Evolutionary conservation across 2,113 vertebrate species (phyloP).

Genomic region (Corydoras maculifer): DNA sequence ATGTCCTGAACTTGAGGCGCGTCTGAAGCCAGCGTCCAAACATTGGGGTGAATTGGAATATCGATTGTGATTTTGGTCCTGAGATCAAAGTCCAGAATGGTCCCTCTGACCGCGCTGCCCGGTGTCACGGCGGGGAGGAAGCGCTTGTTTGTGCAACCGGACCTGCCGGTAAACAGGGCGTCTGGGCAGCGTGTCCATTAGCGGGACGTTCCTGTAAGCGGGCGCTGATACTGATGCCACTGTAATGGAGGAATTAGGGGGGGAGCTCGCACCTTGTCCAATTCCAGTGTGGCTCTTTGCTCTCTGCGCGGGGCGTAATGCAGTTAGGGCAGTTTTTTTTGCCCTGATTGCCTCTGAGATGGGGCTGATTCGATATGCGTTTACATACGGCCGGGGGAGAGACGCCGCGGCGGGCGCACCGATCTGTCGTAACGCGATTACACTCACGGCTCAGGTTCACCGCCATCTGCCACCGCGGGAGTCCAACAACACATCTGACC

Average conservation of each 20-base stretch:
- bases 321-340: slow-evolving; percentile 26
- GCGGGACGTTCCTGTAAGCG: not conserved
- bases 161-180: slow-evolving; percentile 18
- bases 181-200: not conserved
- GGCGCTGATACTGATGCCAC: slow-evolving; percentile 13
- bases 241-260: slow-evolving; percentile 29
- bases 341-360: slow-evolving; percentile 32
- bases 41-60: too few relatives aligned
- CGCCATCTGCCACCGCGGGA: slow-evolving; percentile 23
- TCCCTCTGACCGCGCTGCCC: too few relatives aligned
- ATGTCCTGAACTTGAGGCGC: too few relatives aligned
- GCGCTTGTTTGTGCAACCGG: not conserved
- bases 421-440: slow-evolving; percentile 23
- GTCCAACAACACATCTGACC: too few relatives aligned
- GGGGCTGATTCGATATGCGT: slow-evolving; percentile 34
- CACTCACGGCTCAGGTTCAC: slow-evolving; percentile 26
- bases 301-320: slow-evolving; percentile 29
- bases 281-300: slow-evolving; percentile 13
- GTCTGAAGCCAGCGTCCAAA: too few relatives aligned
- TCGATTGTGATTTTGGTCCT: too few relatives aligned
- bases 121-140: too few relatives aligned
- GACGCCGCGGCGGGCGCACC: slow-evolving; percentile 1
- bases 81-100: too few relatives aligned
- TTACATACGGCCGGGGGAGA: slow-evolving; percentile 12
- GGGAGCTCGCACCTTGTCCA: slow-evolving; percentile 21